phyloP scores from a whole-genome alignment of 2,888 invertebrate genomes.

The Leptinotarsa haldemani region DNA sequence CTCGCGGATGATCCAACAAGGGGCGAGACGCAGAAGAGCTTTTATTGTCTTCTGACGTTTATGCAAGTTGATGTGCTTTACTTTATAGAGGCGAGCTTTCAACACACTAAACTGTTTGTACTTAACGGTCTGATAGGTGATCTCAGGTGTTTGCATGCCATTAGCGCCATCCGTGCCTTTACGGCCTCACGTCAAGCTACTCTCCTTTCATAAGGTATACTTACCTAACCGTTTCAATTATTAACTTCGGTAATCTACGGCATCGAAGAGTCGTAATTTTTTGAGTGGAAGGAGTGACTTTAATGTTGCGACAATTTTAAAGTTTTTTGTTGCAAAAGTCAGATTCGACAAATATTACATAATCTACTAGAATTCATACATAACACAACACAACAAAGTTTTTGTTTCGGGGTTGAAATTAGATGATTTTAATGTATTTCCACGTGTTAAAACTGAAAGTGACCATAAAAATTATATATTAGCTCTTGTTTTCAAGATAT shows the following conservation, averaged over 20 bases:
- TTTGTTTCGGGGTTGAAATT: too few relatives aligned
- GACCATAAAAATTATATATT: too few relatives aligned
- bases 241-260: conserved; percentile 42
- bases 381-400: too few relatives aligned
- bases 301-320: neutral
- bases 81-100: conserved; percentile 62
- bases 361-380: too few relatives aligned
- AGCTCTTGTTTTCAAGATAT: too few relatives aligned
- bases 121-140: conserved; percentile 62
- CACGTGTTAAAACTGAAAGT: too few relatives aligned
- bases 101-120: conserved; percentile 54
- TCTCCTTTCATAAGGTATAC: conserved; percentile 38
- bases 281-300: conserved; percentile 1
- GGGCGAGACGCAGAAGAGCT: conserved; percentile 43
- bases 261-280: conserved; percentile 8
- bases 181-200: conserved; percentile 41
- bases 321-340: neutral
- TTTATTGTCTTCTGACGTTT: conserved; percentile 58
- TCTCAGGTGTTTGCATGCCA: conserved; percentile 65
- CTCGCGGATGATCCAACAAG: conserved; percentile 26
- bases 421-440: too few relatives aligned
- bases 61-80: conserved; percentile 63
- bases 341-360: too few relatives aligned
- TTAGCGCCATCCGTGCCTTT: conserved; percentile 60
- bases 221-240: conserved; percentile 45